Percentiles rank a stretch among this genome's conserved stretches.
Evolutionary conservation across 2,888 invertebrate species (phyloP).

Genomic region (Hipparchia sbordonii): DNA sequence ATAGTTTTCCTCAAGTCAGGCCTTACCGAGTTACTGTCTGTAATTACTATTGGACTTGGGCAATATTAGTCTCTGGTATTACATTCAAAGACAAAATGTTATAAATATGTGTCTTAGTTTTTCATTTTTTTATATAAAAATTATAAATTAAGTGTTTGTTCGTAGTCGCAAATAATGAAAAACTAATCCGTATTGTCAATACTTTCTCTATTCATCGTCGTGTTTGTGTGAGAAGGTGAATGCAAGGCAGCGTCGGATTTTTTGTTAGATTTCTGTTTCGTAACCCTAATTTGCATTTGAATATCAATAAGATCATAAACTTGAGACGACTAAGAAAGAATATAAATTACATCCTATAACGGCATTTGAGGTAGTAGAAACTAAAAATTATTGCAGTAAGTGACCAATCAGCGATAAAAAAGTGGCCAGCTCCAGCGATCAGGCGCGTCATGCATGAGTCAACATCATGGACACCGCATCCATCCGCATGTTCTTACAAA

Average conservation of each 20-base stretch:
- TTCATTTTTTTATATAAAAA: background rate
- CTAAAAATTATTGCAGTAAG: slow-evolving; percentile 17
- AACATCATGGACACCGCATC: slow-evolving; percentile 78
- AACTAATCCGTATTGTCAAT: slow-evolving; percentile 20
- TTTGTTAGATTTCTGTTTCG: background rate
- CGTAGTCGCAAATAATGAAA: slow-evolving; percentile 2
- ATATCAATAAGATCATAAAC: background rate
- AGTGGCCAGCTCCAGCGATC: slow-evolving; percentile 73
- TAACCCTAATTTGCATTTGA: background rate
- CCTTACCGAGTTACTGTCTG: background rate
- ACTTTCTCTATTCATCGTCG: slow-evolving; percentile 18
- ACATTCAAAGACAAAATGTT: background rate
- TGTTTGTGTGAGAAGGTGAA: slow-evolving; percentile 4
- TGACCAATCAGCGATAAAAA: slow-evolving; percentile 24
- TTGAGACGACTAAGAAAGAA: background rate
- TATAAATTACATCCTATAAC: background rate
- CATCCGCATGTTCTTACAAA: slow-evolving; percentile 71
- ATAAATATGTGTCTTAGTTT: background rate
- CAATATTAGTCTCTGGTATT: background rate
- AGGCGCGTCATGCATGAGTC: slow-evolving; percentile 81
- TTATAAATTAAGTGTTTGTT: background rate
- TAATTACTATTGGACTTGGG: background rate
- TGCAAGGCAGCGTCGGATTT: background rate
- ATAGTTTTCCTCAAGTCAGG: slow-evolving; percentile 10
- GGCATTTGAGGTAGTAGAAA: slow-evolving; percentile 8